These are phyloP conservation scores for Tetranychus piercei DNA, from an alignment of 2,888 invertebrate species.

Conservation along the genomic window DNA sequence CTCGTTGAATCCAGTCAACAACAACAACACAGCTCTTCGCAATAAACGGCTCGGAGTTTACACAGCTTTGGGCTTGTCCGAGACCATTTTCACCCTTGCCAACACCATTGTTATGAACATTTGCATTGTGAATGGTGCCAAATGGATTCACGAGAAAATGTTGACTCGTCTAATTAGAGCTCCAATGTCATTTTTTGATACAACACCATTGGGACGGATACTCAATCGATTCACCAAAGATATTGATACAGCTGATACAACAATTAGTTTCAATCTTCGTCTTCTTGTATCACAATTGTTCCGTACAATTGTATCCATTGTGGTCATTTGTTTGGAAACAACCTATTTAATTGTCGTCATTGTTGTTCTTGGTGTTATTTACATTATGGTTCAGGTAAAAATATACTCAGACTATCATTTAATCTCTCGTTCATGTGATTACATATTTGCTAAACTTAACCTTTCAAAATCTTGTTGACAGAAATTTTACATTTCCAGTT, in stretches of 20 bases:
- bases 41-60: constrained; percentile 75
- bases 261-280: constrained; percentile 27
- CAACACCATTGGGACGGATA: constrained; percentile 27
- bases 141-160: constrained; percentile 27
- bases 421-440: not conserved
- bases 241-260: constrained; percentile 28
- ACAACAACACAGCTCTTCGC: constrained; percentile 30
- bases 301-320: constrained; percentile 24
- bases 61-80: constrained; percentile 50
- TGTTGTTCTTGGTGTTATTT: constrained; percentile 31
- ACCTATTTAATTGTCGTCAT: constrained; percentile 32
- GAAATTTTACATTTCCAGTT: constrained; percentile 39
- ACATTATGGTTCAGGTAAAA: constrained; percentile 30
- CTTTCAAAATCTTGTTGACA: not conserved
- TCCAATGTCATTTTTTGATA: constrained; percentile 34
- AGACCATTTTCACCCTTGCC: constrained; percentile 13
- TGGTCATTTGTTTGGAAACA: constrained; percentile 30
- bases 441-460: not conserved
- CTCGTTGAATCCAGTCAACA: not conserved
- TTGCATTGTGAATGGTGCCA: constrained; percentile 42
- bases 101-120: constrained; percentile 31
- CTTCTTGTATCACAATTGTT: constrained; percentile 25
- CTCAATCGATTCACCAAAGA: constrained; percentile 28
- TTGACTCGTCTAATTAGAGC: constrained; percentile 28
- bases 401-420: not conserved